Base-by-base conservation (phyloP, 2,888 invertebrate genomes). In the Aradus depressus region DNA sequence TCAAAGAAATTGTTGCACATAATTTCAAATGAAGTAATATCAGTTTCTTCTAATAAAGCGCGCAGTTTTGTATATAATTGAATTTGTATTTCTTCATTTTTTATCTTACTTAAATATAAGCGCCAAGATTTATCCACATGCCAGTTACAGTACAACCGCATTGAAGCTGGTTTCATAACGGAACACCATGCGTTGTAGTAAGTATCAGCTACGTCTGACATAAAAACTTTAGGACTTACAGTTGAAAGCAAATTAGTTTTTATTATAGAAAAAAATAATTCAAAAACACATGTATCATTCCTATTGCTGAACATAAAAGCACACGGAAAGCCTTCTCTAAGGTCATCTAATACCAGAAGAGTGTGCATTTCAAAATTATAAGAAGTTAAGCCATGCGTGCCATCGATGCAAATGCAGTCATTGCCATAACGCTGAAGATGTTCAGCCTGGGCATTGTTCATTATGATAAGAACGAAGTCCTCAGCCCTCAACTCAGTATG, bases 341-440 rank as follows among this genome's bases (percentile, higher is more conserved):
- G 25, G 22, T 60, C 59, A 54, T 61, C 60, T 16, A 60, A 31
- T 1, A 60, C 57, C 25, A 62, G 6, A n/a, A 62, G 2, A 0
- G 59, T 60, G 12, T 43, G 44, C 8, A 61, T 26, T 42, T 61
- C 53, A 42, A 58, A 60, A 4, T 54, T 50, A 28, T 59, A 58
- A 5, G 35, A 12, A 48, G 59, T 62, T 2, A 57, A 22, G 1
- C 60, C 60, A 52, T 58, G 61, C 10, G 58, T 60, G 18, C 56
- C 53, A 62, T 61, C 45, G 59, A 64, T 39, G 42, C 62, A 61
- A 16, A 62, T 50, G 44, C 49, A 55, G 34, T 62, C 57, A 25
- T 47, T 50, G 3, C 59, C 56, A 49, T 54, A 61, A 37, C 49
- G 54, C 53, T 57, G 49, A 21, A 62, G 42, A 25, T 60, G 50